phyloP scores from a whole-genome alignment of 2,888 invertebrate species.

The Diachrysia chrysitis region DNA sequence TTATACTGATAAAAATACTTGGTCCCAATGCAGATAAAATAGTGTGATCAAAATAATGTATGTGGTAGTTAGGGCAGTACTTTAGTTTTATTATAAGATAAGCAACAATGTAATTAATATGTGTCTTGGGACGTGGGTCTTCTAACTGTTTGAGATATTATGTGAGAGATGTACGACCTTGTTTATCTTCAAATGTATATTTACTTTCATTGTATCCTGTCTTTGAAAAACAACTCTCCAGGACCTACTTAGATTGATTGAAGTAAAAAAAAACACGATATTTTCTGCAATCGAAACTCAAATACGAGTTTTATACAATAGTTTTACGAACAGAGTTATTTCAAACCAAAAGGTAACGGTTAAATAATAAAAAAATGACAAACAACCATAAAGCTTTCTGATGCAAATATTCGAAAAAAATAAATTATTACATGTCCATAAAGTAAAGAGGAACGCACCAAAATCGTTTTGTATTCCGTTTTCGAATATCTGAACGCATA shows the following conservation, averaged over 20 bases:
- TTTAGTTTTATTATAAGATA: slow-evolving; percentile 57
- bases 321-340: slow-evolving; percentile 18
- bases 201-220: slow-evolving; percentile 15
- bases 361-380: slow-evolving; percentile 51
- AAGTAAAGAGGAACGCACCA: slow-evolving; percentile 64
- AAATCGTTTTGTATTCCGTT: slow-evolving; percentile 73
- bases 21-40: slow-evolving; percentile 45
- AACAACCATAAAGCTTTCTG: slow-evolving; percentile 56
- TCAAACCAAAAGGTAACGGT: slow-evolving; percentile 32
- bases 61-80: slow-evolving; percentile 51
- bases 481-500: slow-evolving; percentile 77
- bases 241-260: not conserved
- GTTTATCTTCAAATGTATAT: slow-evolving; percentile 43
- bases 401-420: slow-evolving; percentile 70
- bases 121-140: slow-evolving; percentile 51
- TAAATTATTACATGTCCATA: slow-evolving; percentile 72
- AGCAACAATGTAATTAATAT: slow-evolving; percentile 56
- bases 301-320: slow-evolving; percentile 5
- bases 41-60: slow-evolving; percentile 53
- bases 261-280: not conserved
- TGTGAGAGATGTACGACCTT: slow-evolving; percentile 47
- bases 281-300: not conserved
- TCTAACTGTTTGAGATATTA: slow-evolving; percentile 50
- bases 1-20: slow-evolving; percentile 62
- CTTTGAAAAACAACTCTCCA: not conserved